Conservation (phyloP, 2,797 vertebrate species). For the Danionella dracula region DNA sequence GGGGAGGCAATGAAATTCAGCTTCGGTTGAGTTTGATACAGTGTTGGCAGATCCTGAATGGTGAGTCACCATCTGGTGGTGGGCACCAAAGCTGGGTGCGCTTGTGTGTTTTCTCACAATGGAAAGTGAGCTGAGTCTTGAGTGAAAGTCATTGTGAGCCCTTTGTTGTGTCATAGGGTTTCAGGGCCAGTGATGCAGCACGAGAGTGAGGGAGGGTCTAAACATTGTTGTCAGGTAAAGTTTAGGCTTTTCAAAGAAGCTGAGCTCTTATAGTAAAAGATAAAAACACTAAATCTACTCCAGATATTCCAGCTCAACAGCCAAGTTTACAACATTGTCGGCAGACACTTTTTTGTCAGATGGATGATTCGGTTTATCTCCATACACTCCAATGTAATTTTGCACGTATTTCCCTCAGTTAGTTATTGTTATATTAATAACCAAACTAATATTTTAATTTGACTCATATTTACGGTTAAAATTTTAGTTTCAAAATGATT, state of each 20-base stretch:
- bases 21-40: slow-evolving; percentile 20
- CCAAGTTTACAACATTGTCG: no score
- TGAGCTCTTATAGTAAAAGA: no score
- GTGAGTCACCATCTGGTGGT: slow-evolving; percentile 25
- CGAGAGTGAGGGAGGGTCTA: neutral
- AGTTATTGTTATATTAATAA: no score
- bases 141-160: slow-evolving; percentile 19
- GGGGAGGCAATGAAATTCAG: slow-evolving; percentile 10
- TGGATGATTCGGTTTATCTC: no score
- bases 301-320: no score
- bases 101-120: slow-evolving; percentile 3
- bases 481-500: no score
- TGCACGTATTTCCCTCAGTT: no score
- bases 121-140: slow-evolving; percentile 11
- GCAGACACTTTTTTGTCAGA: no score
- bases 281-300: no score
- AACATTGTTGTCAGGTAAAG: neutral
- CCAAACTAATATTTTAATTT: no score
- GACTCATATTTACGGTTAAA: no score
- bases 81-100: neutral
- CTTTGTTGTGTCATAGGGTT: slow-evolving; percentile 9
- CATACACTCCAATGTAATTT: no score
- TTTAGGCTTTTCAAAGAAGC: neutral
- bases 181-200: slow-evolving; percentile 16
- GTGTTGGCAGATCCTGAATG: slow-evolving; percentile 20